Evolutionary conservation across 2,888 invertebrate genomes (phyloP).

Genomic region (Agonopterix subpropinquella): DNA sequence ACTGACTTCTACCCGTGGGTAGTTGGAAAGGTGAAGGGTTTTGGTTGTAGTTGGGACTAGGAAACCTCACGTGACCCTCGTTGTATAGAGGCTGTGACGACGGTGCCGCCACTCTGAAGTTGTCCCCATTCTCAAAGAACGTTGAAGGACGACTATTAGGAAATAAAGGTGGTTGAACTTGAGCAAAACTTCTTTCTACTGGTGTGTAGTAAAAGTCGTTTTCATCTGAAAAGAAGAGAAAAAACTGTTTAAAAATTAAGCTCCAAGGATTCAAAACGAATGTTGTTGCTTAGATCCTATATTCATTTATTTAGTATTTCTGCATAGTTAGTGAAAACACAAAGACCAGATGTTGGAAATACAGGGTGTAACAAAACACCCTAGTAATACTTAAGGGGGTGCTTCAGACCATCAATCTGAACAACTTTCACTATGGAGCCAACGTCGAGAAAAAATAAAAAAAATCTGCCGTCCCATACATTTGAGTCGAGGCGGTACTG

Average conservation of each 20-base stretch:
- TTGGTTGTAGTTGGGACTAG: slow-evolving; percentile 67
- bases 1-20: slow-evolving; percentile 67
- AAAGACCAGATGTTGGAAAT: no score
- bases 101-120: slow-evolving; percentile 46
- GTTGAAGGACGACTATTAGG: slow-evolving; percentile 53
- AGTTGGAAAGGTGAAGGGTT: slow-evolving; percentile 68
- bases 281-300: no score
- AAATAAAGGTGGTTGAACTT: slow-evolving; percentile 67
- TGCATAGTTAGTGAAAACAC: neutral
- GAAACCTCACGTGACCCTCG: slow-evolving; percentile 55
- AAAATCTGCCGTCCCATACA: no score
- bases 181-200: slow-evolving; percentile 70
- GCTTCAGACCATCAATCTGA: no score
- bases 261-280: no score
- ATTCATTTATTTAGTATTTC: no score
- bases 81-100: slow-evolving; percentile 51
- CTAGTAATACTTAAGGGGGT: no score
- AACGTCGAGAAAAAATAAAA: no score
- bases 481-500: no score
- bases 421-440: no score
- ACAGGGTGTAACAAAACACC: no score
- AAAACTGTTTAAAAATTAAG: neutral
- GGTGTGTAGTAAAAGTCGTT: slow-evolving; percentile 66
- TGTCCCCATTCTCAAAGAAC: slow-evolving; percentile 56
- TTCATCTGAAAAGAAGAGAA: slow-evolving; percentile 51